Percentiles rank a stretch among this genome's conserved stretches.
Conservation (phyloP, 2,888 invertebrate genomes). For the Noctua janthina region DNA sequence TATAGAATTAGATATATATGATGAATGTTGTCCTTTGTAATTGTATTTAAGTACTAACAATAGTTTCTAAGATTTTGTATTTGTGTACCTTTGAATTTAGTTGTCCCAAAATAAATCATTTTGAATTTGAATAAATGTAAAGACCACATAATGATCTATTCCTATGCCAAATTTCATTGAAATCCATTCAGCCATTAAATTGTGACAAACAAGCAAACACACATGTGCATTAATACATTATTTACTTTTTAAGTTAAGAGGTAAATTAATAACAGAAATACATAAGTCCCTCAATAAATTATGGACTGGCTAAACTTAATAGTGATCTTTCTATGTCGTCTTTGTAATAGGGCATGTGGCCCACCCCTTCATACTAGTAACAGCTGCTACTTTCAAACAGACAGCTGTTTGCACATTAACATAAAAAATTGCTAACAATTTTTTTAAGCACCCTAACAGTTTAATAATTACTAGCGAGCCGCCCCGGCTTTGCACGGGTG, state of each 20-base stretch:
- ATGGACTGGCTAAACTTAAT: neutral
- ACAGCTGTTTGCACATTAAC: slow-evolving; percentile 52
- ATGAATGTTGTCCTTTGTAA: too few species aligned
- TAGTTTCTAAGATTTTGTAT: too few species aligned
- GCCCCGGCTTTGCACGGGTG: too few species aligned
- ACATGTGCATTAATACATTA: neutral
- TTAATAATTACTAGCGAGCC: slow-evolving; percentile 14
- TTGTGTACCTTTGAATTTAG: too few species aligned
- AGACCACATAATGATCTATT: neutral
- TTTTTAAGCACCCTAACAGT: slow-evolving; percentile 3
- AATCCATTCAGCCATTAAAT: neutral
- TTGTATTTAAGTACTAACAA: too few species aligned
- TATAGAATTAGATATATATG: too few species aligned
- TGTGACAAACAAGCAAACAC: neutral
- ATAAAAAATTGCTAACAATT: slow-evolving; percentile 45
- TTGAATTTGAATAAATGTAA: neutral
- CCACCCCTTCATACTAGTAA: slow-evolving; percentile 8
- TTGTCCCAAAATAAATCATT: too few species aligned
- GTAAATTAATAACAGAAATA: neutral
- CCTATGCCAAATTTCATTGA: neutral
- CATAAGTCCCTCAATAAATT: neutral
- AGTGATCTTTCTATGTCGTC: slow-evolving; percentile 27
- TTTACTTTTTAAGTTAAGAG: neutral
- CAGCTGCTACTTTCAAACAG: slow-evolving; percentile 45
- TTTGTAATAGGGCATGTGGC: slow-evolving; percentile 5